A percentile compares a stretch with the other conserved stretches of the same genome.
phyloP scores from a whole-genome alignment of 2,888 invertebrate species.

The Caenorhabditis angaria region DNA sequence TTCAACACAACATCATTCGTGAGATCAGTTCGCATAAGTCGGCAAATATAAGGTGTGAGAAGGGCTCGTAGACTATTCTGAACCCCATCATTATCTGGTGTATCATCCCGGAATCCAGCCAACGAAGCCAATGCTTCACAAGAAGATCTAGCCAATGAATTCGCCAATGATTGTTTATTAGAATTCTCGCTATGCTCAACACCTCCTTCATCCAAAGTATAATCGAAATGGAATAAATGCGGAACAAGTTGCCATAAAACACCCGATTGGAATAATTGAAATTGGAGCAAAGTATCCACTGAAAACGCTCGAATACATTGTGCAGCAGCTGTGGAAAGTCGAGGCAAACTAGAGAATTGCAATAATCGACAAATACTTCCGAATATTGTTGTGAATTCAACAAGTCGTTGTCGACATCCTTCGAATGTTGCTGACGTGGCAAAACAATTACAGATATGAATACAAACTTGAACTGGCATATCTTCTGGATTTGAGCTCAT shows the following conservation, averaged over 20 bases:
- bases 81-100: conserved; percentile 78
- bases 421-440: conserved; percentile 94
- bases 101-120: conserved; percentile 79
- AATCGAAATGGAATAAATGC: conserved; percentile 92
- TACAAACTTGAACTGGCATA: conserved; percentile 84
- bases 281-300: conserved; percentile 86
- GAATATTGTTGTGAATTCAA: conserved; percentile 86
- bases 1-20: conserved; percentile 79
- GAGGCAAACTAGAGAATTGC: conserved; percentile 86
- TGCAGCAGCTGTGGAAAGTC: conserved; percentile 86
- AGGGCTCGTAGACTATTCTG: conserved; percentile 79
- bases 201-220: conserved; percentile 91
- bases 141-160: conserved; percentile 87
- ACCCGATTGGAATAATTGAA: conserved; percentile 82
- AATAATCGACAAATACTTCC: conserved; percentile 86
- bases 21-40: conserved; percentile 79
- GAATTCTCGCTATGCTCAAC: conserved; percentile 65
- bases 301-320: conserved; percentile 89
- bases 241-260: conserved; percentile 90
- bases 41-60: conserved; percentile 87
- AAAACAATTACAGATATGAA: conserved; percentile 88
- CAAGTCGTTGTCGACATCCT: conserved; percentile 86
- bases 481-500: conserved; percentile 83
- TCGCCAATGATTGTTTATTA: conserved; percentile 84
- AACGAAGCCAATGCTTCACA: conserved; percentile 86